Percentiles rank a stretch among this genome's conserved stretches.
phyloP scores from a whole-genome alignment of 2,888 invertebrate species.

The Adelognathus sp. region DNA sequence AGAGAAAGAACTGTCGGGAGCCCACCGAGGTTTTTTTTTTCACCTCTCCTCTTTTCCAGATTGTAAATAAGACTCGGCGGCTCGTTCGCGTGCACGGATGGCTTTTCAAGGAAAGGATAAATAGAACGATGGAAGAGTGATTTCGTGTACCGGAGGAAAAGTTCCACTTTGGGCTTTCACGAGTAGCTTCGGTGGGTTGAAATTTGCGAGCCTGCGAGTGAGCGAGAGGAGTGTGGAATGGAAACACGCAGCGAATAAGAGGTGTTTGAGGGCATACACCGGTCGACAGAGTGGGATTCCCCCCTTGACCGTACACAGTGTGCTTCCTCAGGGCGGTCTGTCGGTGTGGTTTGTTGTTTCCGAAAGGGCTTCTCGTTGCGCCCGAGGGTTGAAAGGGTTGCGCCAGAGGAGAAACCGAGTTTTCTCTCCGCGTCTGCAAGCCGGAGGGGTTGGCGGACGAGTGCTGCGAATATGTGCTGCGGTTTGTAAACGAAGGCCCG shows the following conservation, averaged over 20 bases:
- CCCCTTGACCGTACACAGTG: neutral
- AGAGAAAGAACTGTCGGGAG: slow-evolving; percentile 27
- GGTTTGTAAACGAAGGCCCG: slow-evolving; percentile 65
- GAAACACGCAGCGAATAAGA: slow-evolving; percentile 8
- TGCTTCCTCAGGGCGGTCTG: neutral
- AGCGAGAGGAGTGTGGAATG: slow-evolving; percentile 26
- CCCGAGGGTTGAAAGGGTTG: slow-evolving; percentile 26
- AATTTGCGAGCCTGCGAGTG: slow-evolving; percentile 35
- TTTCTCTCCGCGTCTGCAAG: neutral
- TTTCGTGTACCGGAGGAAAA: slow-evolving; percentile 55
- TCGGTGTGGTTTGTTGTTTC: slow-evolving; percentile 45
- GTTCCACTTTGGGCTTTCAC: slow-evolving; percentile 14
- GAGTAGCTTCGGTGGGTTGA: slow-evolving; percentile 15
- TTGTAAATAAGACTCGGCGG: slow-evolving; percentile 54
- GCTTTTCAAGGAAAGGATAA: slow-evolving; percentile 54
- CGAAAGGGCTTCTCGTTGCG: slow-evolving; percentile 41
- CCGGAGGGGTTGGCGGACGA: neutral
- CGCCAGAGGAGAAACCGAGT: neutral
- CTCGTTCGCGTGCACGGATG: slow-evolving; percentile 40
- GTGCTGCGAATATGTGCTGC: slow-evolving; percentile 67
- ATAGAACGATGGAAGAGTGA: slow-evolving; percentile 62
- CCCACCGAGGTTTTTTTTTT: slow-evolving; percentile 31
- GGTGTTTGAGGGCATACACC: slow-evolving; percentile 32
- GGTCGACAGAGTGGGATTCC: slow-evolving; percentile 23
- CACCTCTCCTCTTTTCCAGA: slow-evolving; percentile 41